Evolutionary conservation across 1,140 invertebrate species (phyloP), one percentile per base, ranked within the genome.

Genomic region (Calliphora vicina): DNA sequence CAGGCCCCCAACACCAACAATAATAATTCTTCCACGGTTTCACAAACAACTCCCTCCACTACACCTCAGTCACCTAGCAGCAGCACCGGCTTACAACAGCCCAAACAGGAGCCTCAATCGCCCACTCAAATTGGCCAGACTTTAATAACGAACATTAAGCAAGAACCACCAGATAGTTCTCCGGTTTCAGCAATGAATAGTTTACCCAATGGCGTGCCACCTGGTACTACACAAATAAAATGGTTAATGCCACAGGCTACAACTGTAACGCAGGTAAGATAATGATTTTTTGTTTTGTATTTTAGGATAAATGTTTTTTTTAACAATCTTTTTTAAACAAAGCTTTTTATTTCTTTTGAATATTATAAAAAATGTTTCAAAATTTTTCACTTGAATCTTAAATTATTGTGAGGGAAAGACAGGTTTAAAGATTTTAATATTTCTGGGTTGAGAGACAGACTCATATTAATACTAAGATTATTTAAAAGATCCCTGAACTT

Each of bases 91-190:
- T 78, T 78, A 20, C 74, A 78, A 72, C 71, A 88, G 83, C 88
- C 88, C 78, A 90, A 90, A 61, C 87, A 89, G 84, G 88, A 89
- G 71, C 87, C 88, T 13, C 88, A 88, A 80, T 88, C 87, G 84
- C 88, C 88, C 4, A 61, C 80, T 42, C 88, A 89, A 20, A 83
- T 83, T n/a, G 29, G 42, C 1, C 84, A 84, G 43, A 81, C 82
- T 8, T 83, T 90, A 27, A 87, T 90, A 1, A 88, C 89, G 1
- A 89, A 85, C 20, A 90, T 90, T 29, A 90, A 90, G 43, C 88
- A 89, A 78, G 89, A 90, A 80, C 89, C 88, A 23, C 88, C 88
- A 82, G 88, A 90, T 72, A 85, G n/a, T 29, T 43, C 74, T 43
- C 29, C 74, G 0, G 35, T 78, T 43, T 42, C 74, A 23, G 78